Evolutionary conservation across 2,888 invertebrate species (phyloP).

Genomic region (Volucella bombylans): DNA sequence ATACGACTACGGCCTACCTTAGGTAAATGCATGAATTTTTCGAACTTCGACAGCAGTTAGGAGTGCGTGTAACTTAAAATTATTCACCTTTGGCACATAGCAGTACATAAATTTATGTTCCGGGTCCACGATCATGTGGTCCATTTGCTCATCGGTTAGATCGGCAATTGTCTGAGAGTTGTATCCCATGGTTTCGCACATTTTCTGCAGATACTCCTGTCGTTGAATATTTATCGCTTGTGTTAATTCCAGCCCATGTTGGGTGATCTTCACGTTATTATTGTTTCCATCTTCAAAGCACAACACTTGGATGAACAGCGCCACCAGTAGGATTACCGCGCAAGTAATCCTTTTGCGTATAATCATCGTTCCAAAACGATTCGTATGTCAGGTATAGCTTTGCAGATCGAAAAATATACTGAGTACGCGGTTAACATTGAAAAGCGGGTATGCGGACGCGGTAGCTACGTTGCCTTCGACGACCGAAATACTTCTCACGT

Average conservation of each 20-base stretch:
- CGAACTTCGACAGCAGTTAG: not conserved
- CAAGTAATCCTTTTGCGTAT: conserved; percentile 62
- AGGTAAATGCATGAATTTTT: not conserved
- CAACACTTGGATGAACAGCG: conserved; percentile 57
- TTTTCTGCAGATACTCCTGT: conserved; percentile 85
- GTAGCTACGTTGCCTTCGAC: conserved; percentile 76
- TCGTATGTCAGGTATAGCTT: conserved; percentile 45
- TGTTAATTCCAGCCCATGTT: conserved; percentile 85
- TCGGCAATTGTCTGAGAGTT: conserved; percentile 81
- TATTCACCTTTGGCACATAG: conserved; percentile 94
- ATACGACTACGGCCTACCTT: not conserved
- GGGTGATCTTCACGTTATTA: conserved; percentile 81
- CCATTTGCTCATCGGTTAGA: conserved; percentile 85
- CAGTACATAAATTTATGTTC: conserved; percentile 93
- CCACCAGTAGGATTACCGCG: conserved; percentile 67
- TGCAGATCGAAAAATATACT: conserved; percentile 50
- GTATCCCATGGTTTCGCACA: conserved; percentile 84
- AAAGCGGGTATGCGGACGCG: conserved; percentile 42
- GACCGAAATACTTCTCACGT: conserved; percentile 82
- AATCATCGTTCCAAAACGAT: conserved; percentile 69
- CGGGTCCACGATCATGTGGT: conserved; percentile 92
- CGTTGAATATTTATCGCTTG: conserved; percentile 86
- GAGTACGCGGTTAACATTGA: conserved; percentile 65
- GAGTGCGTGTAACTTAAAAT: conserved; percentile 63
- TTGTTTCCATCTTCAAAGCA: conserved; percentile 81